Evolutionary conservation across 2,113 vertebrate species (phyloP).

Genomic region (Nothoprocta pentlandii): DNA sequence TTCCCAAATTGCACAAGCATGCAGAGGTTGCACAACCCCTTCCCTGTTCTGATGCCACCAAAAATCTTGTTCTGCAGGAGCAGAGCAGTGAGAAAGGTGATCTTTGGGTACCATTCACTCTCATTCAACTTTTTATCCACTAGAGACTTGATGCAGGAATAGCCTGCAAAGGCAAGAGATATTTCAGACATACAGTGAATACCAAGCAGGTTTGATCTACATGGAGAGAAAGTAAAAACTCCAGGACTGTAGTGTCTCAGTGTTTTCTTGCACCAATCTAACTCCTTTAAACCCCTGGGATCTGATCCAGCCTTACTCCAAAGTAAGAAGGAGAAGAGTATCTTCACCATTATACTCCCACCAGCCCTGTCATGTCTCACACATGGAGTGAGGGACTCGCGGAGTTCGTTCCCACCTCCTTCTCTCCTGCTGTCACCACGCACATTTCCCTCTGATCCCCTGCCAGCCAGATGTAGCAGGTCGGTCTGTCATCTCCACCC

Average conservation of each 20-base stretch:
- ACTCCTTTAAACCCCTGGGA: neutral
- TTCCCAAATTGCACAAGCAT: neutral
- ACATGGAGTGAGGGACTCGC: accelerated
- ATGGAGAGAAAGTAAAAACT: neutral
- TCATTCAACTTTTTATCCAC: neutral
- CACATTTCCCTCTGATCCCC: accelerated
- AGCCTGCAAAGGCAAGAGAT: neutral
- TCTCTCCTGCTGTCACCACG: neutral
- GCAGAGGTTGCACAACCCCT: neutral
- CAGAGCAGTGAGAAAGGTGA: neutral
- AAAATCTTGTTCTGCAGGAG: neutral
- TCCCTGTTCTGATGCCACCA: neutral
- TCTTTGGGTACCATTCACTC: accelerated
- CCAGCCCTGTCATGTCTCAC: neutral
- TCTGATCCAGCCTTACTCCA: neutral
- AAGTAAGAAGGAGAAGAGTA: neutral
- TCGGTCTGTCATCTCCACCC: neutral
- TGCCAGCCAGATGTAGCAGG: neutral
- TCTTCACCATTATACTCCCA: neutral
- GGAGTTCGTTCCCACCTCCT: neutral
- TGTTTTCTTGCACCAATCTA: neutral
- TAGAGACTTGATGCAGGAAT: neutral
- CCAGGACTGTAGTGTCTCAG: neutral
- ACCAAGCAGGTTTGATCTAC: neutral
- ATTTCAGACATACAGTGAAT: neutral